phyloP scores from a whole-genome alignment of 1,140 invertebrate genomes.

The Paracyclopina nana region DNA sequence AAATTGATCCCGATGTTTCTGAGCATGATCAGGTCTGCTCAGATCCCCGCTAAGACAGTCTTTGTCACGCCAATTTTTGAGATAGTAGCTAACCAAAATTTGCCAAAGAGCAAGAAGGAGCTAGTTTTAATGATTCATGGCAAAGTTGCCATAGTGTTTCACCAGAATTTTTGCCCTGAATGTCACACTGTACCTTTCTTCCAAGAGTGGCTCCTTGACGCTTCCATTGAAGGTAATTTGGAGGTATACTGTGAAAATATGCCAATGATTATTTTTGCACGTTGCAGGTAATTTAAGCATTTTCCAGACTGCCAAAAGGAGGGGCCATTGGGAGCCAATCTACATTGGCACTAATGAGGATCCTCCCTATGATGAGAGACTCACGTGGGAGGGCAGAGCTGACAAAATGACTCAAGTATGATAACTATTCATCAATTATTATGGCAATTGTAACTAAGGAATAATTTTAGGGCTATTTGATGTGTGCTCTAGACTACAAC shows the following conservation, averaged over 20 bases:
- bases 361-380: slow-evolving; percentile 52
- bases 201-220: too few relatives aligned
- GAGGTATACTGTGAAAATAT: too few relatives aligned
- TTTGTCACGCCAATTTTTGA: slow-evolving; percentile 65
- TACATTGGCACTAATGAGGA: slow-evolving; percentile 57
- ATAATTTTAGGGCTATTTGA: slow-evolving; percentile 49
- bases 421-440: background rate
- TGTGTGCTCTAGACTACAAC: slow-evolving; percentile 68
- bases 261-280: too few relatives aligned
- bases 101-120: slow-evolving; percentile 49
- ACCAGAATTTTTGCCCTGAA: slow-evolving; percentile 63
- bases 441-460: background rate
- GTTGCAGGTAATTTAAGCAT: too few relatives aligned
- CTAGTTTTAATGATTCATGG: slow-evolving; percentile 49
- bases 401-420: slow-evolving; percentile 71
- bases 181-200: slow-evolving; percentile 71
- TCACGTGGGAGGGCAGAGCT: slow-evolving; percentile 59
- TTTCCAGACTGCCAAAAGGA: too few relatives aligned
- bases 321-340: slow-evolving; percentile 61
- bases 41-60: slow-evolving; percentile 39
- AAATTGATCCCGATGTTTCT: slow-evolving; percentile 20
- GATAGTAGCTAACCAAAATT: slow-evolving; percentile 42
- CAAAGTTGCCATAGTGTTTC: slow-evolving; percentile 64
- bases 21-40: slow-evolving; percentile 18
- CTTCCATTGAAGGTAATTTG: too few relatives aligned